Evolutionary conservation across 2,113 vertebrate species (phyloP), one percentile per base, ranked within the genome.

Genomic region (Cyphomyrus plagiostoma): DNA sequence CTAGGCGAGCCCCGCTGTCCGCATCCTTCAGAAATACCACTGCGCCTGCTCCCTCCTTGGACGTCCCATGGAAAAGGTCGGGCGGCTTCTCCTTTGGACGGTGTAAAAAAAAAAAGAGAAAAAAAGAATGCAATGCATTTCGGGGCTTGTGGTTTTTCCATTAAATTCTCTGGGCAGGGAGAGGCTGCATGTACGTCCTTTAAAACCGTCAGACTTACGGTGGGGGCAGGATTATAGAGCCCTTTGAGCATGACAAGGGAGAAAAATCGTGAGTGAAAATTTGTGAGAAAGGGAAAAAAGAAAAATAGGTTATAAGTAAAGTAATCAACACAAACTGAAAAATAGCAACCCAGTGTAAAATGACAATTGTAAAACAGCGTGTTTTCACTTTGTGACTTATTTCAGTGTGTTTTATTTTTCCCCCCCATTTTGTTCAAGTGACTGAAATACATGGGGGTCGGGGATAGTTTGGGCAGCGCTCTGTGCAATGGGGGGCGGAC

Each of bases 41-140:
- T 91, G 93, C 92, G 93, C 93, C 77, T 92, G 92, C 92, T 92
- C 91, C 86, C 83, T 91, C 90, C 92, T 90, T 83, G 92, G 90
- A 93, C 93, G 93, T 87, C 91, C 92, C 89, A 90, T 91, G 92
- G 92, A 92, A 91, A 88, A 88, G 56, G 87, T 62, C 56, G 87
- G 87, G 53, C 87, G 35, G 87, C 53, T 45, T 23, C 50, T 87
- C 23, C 87, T 88, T 50, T 66, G 87, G 53, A 88, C 49, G 52
- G 8, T 48, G 53, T 19, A 21, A 42, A 80, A 17, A 26, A 62
- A 58, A n/a, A 42, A 77, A 15, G 1, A 23, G 3, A 21, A 3
- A 58, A n/a, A n/a, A 8, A 26, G 23, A n/a, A 17, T 46, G 87
- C 56, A 66, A 13, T 45, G 87, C 87, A 88, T 88, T 39, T 62